Base-by-base conservation (phyloP, 2,113 vertebrate genomes). In the Struthio camelus region DNA sequence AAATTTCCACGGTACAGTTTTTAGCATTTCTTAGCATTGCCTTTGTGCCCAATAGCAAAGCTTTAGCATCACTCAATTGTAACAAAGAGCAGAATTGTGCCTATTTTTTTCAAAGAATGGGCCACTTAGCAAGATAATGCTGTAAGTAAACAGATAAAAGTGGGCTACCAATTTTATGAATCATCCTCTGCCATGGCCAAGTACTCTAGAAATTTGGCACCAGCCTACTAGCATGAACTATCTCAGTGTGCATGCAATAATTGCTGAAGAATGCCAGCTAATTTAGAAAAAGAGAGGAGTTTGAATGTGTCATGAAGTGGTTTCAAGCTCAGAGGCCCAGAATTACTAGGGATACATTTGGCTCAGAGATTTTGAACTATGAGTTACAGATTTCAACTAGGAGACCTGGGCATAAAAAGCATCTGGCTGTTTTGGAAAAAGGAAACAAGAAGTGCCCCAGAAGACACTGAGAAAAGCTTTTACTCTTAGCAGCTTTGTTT, bases 401-500 rank as follows among this genome's bases (percentile, higher is more conserved):
- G 40, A 95, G 27, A 94, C 11, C 6, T 80, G 36, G 42, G 20
- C n/a, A 84, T 66, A 62, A 91, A 95, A 93, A 96, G 20, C 64
- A 90, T 87, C 71, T 94, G 48, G 44, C 87, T 92, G 69, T 85
- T 87, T 77, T 85, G 79, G 82, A 92, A 95, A 75, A 14, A 77
- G 69, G 44, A 94, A 94, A 23, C 64, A 72, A 83, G 82, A 69
- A 95, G 53, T 85, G 73, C 50, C 92, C 71, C 95, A 87, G 65
- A 85, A 96, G 79, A 88, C 48, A 51, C 14, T 46, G 93, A 93
- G 92, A 95, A 97, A 97, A 97, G 73, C 90, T 95, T 97, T 91
- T 78, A 81, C 89, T 95, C 85, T 94, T 94, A 93, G 42, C 59
- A 93, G 46, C 54, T 94, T 85, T 9, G 5, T 46, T 11, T 90